Evolutionary conservation across 2,888 invertebrate genomes (phyloP), one percentile per base, ranked within the genome.

Genomic region (Eilema griseolum): DNA sequence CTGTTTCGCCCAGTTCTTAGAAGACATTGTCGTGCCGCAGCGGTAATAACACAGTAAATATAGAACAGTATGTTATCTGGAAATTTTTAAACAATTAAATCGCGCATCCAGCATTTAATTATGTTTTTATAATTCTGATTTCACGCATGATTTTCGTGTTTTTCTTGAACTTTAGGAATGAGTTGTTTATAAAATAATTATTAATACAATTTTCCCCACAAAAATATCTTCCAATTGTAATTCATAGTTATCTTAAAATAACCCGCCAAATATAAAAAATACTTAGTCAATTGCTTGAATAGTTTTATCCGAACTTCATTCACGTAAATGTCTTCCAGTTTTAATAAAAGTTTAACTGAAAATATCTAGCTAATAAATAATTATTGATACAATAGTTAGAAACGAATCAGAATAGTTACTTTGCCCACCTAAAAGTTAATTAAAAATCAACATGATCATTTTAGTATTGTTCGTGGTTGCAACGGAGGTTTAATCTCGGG

Each of bases 1-100:
- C 73, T 96, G 96, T 87, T 95, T 96, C 83, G 96, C 96, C 61
- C 96, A 96, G 88, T 95, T 96, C 84, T 91, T 96, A 80, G 96
- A 96, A 83, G 96, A 96, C 82, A 96, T 95, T 85, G 95, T 95
- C 72, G 88, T 95, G 69, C 95, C 95, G 71, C 95, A 95, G 83
- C 89, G 94, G 88, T 89, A 93, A 88, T 91, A 33, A 20, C 61
- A 52, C 52, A 86, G 85, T 67, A 61, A 72, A 33, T 14, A 59
- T 24, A 24, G 57, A 59, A 59, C 57, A 59, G 57, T 59, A 59
- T 12, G 57, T 59, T 26, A 26, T 59, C 57, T 59, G 11, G 23
- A 10, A 24, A 4, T 41, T 41, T 41, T 2, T 16, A 16, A n/a
- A 4, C 16, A 41, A 16, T 16, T 14, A 41, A 37, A 41, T 16